Evolutionary conservation across 2,888 invertebrate genomes (phyloP).

Genomic region (Mellilla xanthometata): DNA sequence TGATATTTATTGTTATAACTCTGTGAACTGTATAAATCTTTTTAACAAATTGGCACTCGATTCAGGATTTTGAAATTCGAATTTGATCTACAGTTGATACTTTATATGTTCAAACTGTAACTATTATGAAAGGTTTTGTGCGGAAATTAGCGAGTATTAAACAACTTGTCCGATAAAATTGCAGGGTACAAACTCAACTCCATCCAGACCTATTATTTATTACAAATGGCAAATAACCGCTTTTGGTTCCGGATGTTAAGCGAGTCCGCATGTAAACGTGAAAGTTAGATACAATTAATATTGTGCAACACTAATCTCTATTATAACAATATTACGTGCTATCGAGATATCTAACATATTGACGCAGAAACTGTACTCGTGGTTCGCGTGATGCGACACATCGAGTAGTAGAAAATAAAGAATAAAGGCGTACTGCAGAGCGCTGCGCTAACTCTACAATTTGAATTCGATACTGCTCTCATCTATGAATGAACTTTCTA

Average conservation of each 20-base stretch:
- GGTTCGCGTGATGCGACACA: constrained; percentile 51
- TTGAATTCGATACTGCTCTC: constrained; percentile 51
- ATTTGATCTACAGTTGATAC: too few species aligned
- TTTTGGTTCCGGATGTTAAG: constrained; percentile 34
- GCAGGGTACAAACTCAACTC: constrained; percentile 12
- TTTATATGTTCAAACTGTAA: neutral
- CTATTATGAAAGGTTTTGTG: neutral
- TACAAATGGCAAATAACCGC: constrained; percentile 26
- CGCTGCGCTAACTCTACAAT: constrained; percentile 17
- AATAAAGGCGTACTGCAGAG: constrained; percentile 38
- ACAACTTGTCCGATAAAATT: constrained; percentile 17
- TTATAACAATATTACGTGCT: constrained; percentile 47
- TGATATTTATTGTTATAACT: constrained; percentile 52
- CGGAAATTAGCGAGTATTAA: constrained; percentile 9
- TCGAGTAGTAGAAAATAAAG: constrained; percentile 31
- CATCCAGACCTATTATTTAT: constrained; percentile 23
- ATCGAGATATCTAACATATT: constrained; percentile 28
- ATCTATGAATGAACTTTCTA: constrained; percentile 60
- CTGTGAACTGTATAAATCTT: constrained; percentile 14
- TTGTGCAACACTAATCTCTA: constrained; percentile 45
- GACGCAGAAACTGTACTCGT: constrained; percentile 24
- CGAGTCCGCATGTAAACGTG: constrained; percentile 34
- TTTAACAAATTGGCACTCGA: too few species aligned
- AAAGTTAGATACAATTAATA: constrained; percentile 45
- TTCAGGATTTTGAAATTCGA: too few species aligned